Evolutionary conservation across 64 coral and sea anemone species (phyloP), one percentile per base, ranked within the genome.

Genomic region (Hydrozoanthus tunicans): DNA sequence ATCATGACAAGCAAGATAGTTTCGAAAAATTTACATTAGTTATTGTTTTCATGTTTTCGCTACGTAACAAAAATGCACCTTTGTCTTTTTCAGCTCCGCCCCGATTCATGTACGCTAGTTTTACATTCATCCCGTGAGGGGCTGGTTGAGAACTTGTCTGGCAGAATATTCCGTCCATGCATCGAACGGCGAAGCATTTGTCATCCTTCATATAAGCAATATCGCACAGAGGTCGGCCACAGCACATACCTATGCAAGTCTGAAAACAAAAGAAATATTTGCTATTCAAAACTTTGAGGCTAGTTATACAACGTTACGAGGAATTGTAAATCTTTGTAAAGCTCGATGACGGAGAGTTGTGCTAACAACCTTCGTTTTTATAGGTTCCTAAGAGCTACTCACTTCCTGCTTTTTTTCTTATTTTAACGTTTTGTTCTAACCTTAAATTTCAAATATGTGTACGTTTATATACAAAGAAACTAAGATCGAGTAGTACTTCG

Each of bases 101-200:
- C 63, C 96, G 89, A 55, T 95, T 91, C 96, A 98, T 98, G 51
- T 95, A 98, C 3, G 96, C 96, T 25, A 98, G 78, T 67, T 92
- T 91, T 0, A 95, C 94, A 56, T 95, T 95, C 58, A 85, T 82
- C 23, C 90, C 92, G 5, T 82, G 58, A 20, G 76, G 57, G 5
- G 90, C 96, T 52, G 94, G 94, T 23, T 95, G 89, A 25, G 94
- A 83, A 11, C 73, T 84, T 15, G 94, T 91, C 61, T 95, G 94
- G 72, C 96, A 98, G 64, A 93, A 77, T 59, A 98, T 85, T 27
- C 96, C 96, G 90, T 98, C 96, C 82, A 93, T 59, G 20, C 96
- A 98, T 17, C 95, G 94, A 6, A 98, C 96, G 6, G 96, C 92
- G 26, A 90, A 98, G 52, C 96, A 98, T 54, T 95, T 95, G 52